These are phyloP conservation scores for Cliona cf. orientalis DNA, from an alignment of 37 sponge, comb jelly and placozoan species.

Conservation along the genomic window DNA sequence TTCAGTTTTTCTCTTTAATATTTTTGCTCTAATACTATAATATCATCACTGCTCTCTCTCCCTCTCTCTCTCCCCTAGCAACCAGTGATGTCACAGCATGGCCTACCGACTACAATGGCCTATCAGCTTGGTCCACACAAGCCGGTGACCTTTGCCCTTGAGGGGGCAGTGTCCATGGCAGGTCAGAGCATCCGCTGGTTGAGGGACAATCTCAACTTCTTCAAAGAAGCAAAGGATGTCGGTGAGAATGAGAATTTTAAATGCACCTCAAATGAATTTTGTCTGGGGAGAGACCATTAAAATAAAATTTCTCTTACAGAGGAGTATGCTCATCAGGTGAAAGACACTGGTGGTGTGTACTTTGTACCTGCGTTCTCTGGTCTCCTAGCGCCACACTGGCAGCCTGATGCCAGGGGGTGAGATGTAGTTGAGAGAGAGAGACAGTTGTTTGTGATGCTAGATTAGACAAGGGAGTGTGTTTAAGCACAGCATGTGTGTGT, in stretches of 20 bases:
- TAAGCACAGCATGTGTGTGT: neutral
- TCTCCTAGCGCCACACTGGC: constrained; percentile 97
- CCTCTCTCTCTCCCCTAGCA: constrained; percentile 30
- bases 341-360: constrained; percentile 86
- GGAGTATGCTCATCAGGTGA: constrained; percentile 65
- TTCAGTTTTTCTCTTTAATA: neutral
- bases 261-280: too few relatives aligned
- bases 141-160: constrained; percentile 82
- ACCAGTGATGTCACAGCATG: constrained; percentile 71
- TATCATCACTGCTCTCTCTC: neutral
- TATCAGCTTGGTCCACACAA: constrained; percentile 80
- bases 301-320: constrained; percentile 57
- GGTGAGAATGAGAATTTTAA: too few relatives aligned
- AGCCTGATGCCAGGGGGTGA: constrained; percentile 91
- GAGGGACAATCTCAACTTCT: constrained; percentile 80
- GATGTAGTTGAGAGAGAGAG: neutral
- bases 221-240: constrained; percentile 65
- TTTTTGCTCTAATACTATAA: too few relatives aligned
- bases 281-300: too few relatives aligned
- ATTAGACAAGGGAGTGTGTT: too few relatives aligned
- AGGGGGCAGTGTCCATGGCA: constrained; percentile 95
- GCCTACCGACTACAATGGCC: constrained; percentile 95
- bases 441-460: neutral
- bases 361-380: constrained; percentile 99
- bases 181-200: constrained; percentile 94